These are phyloP conservation scores for Nomia melanderi DNA, from an alignment of 1,140 invertebrate species.

Conservation along the genomic window DNA sequence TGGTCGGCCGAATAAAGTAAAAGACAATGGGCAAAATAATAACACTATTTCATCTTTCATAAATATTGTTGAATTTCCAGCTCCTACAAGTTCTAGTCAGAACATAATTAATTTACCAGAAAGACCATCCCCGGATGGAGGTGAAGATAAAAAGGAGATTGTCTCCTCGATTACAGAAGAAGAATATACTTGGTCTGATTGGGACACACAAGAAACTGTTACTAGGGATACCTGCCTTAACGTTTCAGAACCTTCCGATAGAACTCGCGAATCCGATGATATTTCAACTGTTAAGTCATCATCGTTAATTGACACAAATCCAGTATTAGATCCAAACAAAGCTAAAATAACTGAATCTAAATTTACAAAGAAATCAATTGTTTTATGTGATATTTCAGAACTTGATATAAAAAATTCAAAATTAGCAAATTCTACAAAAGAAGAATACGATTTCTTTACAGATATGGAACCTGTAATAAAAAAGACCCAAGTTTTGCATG, in stretches of 20 bases:
- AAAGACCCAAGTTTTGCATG: conserved; percentile 81
- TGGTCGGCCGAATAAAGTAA: conserved; percentile 85
- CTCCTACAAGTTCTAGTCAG: conserved; percentile 15
- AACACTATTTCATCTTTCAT: neutral
- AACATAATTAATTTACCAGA: conserved; percentile 82
- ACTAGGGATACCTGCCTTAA: neutral
- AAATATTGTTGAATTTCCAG: conserved; percentile 4
- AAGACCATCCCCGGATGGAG: conserved; percentile 89
- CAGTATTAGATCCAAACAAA: neutral
- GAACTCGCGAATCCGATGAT: neutral
- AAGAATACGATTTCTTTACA: conserved; percentile 87
- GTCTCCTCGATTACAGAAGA: conserved; percentile 77
- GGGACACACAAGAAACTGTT: conserved; percentile 83
- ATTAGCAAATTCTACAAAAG: conserved; percentile 73
- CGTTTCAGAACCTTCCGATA: neutral
- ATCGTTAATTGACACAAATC: neutral
- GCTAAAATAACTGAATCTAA: conserved; percentile 45
- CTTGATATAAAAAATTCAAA: conserved; percentile 89
- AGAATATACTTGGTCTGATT: conserved; percentile 88
- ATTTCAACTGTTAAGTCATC: neutral
- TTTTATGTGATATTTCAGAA: conserved; percentile 85
- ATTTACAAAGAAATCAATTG: conserved; percentile 74
- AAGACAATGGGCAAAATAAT: conserved; percentile 1
- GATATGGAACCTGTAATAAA: conserved; percentile 92
- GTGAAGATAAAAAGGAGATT: conserved; percentile 86